Evolutionary conservation across 2,113 vertebrate genomes (phyloP), one percentile per base, ranked within the genome.

Genomic region (Hippocampus mohnikei): DNA sequence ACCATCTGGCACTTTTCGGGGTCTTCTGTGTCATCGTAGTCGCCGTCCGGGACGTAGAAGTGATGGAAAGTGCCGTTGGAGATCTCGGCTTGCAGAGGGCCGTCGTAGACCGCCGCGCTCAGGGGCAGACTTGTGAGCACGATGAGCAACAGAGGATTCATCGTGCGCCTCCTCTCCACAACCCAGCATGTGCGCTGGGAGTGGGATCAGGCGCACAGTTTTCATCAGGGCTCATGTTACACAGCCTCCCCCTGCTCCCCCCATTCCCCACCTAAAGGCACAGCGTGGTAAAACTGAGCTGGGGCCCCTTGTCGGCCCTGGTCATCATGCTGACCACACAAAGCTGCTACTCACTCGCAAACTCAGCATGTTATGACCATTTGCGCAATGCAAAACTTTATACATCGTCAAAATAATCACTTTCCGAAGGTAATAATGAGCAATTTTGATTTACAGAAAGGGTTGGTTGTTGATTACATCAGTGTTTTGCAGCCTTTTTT

Each of bases 51-150:
- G 42, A 98, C 95, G 68, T 96, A 98, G 82, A 96, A 98, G 87
- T 98, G 96, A 71, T 98, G 96, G 85, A 98, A 92, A 0, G 92
- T 95, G n/a, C 96, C 96, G 29, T 98, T 98, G 84, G 96, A 95
- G 88, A 98, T 96, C 91, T 98, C 96, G 1, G 96, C 92, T 53
- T 94, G 94, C 1, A 98, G 91, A 37, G 95, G 96, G n/a, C 96
- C 96, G 2, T 86, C 86, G 79, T 94, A 98, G 25, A 91, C 92
- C 9, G 90, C 94, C 40, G 86, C 75, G 81, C 84, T 84, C 20
- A 91, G 41, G 61, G 88, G 85, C 33, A 84, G 1, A 61, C 55
- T 80, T 20, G 88, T n/a, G 75, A 88, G 40, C 1, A 87, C 7
- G 41, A 86, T 27, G 69, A 92, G 82, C 80, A 89, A 71, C 66